Evolutionary conservation across 2,113 vertebrate species (phyloP), one percentile per base, ranked within the genome.

Genomic region (Gymnocephalus cernua): DNA sequence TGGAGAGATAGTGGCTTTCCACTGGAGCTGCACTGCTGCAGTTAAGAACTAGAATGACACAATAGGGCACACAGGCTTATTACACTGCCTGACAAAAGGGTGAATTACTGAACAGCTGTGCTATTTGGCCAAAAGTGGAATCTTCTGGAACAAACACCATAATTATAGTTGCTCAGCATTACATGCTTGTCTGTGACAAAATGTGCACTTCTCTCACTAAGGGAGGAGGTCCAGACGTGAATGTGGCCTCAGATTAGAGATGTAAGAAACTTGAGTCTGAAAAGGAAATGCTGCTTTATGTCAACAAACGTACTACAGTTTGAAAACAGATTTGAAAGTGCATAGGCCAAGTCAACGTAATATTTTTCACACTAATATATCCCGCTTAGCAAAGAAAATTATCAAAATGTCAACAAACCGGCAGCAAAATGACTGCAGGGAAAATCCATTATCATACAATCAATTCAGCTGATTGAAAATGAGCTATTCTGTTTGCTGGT

Each of bases 51-150:
- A 21, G 27, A 63, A 79, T 79, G 54, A 74, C 72, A 77, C 45
- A 73, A 61, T 12, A 75, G 58, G 18, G 23, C 6, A 53, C 27
- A 65, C 57, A 35, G 81, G 44, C 35, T 16, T 23, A 64, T 76
- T 57, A 53, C 7, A 62, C 44, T 59, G 67, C 13, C 38, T 67
- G 35, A 75, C 56, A 85, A 59, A 68, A 27, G 44, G 41, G 32
- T 29, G 75, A 80, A 79, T 85, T 74, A 85, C 59, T 82, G 65
- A 84, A 83, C 83, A 86, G 80, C 69, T 77, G 75, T 21, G 57
- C 3, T 53, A 44, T 65, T 79, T 69, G 66, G 58, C 69, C 58
- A 62, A 66, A 82, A 63, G 64, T 47, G n/a, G 68, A 87, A 75
- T 78, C 27, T 53, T 72, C 63, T 74, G 25, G 47, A 78, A 75